Evolutionary conservation across 2,113 vertebrate species (phyloP).

Genomic region (Dinomys branickii): DNA sequence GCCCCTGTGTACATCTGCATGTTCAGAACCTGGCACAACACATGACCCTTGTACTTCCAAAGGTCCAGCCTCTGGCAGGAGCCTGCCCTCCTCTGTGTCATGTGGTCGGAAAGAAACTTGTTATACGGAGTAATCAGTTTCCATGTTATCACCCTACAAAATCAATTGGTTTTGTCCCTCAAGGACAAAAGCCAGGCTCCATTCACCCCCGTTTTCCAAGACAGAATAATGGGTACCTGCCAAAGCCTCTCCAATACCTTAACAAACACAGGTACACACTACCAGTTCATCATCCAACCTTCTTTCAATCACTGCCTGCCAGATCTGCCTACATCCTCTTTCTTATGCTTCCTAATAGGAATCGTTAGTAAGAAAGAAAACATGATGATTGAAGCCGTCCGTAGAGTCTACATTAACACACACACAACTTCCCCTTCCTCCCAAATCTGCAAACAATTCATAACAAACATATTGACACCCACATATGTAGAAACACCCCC

Average conservation of each 20-base stretch:
- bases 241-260: neutral
- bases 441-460: conserved; percentile 72
- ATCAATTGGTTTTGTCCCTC: neutral
- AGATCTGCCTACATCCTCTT: neutral
- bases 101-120: conserved; percentile 6
- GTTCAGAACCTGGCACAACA: neutral
- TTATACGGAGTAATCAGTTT: neutral
- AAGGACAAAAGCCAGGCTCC: neutral
- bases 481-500: conserved; percentile 64
- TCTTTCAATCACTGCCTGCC: neutral
- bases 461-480: conserved; percentile 74
- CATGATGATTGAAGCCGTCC: neutral
- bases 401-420: conserved; percentile 10
- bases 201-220: neutral
- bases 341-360: conserved; percentile 1
- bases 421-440: neutral
- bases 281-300: neutral
- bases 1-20: neutral
- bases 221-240: neutral
- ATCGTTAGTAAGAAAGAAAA: conserved; percentile 60
- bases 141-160: neutral
- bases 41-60: neutral
- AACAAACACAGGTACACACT: neutral
- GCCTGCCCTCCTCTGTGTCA: neutral
- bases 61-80: neutral